Evolutionary conservation across 1,140 invertebrate species (phyloP), one percentile per base, ranked within the genome.

Genomic region (Probaryconus sp.): DNA sequence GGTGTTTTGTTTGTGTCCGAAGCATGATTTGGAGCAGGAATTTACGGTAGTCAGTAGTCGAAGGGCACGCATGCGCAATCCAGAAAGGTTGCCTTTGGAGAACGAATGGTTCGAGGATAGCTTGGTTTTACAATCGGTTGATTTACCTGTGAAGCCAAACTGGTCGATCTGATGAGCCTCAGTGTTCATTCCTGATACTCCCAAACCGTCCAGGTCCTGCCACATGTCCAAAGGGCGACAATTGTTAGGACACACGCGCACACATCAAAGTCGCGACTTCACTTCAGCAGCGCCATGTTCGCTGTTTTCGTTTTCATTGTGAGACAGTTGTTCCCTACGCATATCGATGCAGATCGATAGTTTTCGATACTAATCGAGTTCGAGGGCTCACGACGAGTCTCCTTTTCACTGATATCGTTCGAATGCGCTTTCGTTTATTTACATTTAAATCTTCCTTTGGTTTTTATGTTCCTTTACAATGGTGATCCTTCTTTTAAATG

Each of bases 201-300:
- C 80, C 48, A 83, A 70, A 71, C 80, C 79, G 71, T 85, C 82
- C 55, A 86, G 65, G 69, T 86, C 84, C 70, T 87, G 85, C 86
- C 85, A 87, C 86, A 87, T 88, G 33, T 82, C 82, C 78, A 61
- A 76, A 53, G 78, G 73, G 53, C 77, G 63, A 65, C 73, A 76
- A 77, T 81, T 77, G 77, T 72, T 69, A 53, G 50, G 40, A 55
- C 75, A 80, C 79, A 77, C 80, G 50, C 77, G 71, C 78, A 68
- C 77, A 79, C 58, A 72, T 56, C 65, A 75, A 60, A 75, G 72
- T 64, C 69, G 55, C 75, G n/a, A 83, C 80, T 79, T 86, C 77
- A 85, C 74, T 80, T 78, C 37, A 85, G 65, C 82, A 78, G 77
- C 84, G 83, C 85, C 85, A 85, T 85, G 83, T 85, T 85, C 60